phyloP scores from a whole-genome alignment of 2,797 vertebrate species.

The Hemibagrus guttatus region DNA sequence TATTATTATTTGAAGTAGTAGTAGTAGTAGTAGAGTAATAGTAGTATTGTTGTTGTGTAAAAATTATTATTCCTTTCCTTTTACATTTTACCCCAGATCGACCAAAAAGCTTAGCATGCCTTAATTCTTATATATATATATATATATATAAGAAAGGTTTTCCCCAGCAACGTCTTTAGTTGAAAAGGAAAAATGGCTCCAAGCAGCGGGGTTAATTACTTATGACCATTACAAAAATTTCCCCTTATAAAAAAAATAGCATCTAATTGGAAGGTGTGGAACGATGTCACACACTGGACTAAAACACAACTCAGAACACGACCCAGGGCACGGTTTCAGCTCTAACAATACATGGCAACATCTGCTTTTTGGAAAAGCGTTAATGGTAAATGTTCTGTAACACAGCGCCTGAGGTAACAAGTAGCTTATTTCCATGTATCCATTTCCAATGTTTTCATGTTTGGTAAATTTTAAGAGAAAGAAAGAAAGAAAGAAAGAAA shows the following conservation, averaged over 20 bases:
- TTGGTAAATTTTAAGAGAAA: no score
- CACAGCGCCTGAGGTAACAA: not conserved
- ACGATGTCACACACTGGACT: slow-evolving; percentile 19
- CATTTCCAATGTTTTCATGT: not conserved
- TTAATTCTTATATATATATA: no score
- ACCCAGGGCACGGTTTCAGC: not conserved
- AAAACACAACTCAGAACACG: slow-evolving; percentile 25
- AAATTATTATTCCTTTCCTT: no score
- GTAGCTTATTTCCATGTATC: not conserved
- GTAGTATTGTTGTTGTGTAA: no score
- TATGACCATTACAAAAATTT: slow-evolving; percentile 69
- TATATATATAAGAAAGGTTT: not conserved
- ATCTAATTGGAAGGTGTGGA: slow-evolving; percentile 63
- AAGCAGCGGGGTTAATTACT: slow-evolving; percentile 72
- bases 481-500: not conserved
- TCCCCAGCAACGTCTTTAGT: no score
- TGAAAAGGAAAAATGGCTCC: slow-evolving; percentile 55
- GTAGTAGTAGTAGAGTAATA: no score
- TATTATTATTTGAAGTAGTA: no score
- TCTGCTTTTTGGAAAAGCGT: not conserved
- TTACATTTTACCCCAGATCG: no score
- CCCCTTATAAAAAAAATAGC: slow-evolving; percentile 56
- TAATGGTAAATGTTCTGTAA: not conserved
- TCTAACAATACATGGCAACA: slow-evolving; percentile 1
- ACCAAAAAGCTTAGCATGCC: no score